These are phyloP conservation scores for Amiota mariae DNA, from an alignment of 2,888 invertebrate species.

Conservation along the genomic window DNA sequence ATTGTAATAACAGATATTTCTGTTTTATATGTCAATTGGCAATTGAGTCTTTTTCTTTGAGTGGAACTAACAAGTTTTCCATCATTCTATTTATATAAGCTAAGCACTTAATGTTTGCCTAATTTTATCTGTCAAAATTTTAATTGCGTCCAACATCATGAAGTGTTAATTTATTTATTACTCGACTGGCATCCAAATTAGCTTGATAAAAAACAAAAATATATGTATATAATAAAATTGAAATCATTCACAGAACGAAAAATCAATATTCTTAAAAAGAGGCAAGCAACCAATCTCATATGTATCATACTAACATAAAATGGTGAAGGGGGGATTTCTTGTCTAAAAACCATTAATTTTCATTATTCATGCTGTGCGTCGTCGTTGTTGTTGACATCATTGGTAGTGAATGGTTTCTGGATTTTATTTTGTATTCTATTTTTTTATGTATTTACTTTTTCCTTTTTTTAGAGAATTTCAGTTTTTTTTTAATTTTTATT, in stretches of 20 bases:
- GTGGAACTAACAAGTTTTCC: neutral
- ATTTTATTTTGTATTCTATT: neutral
- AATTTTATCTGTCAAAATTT: constrained; percentile 26
- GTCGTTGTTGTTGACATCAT: too few relatives aligned
- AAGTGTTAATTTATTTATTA: constrained; percentile 61
- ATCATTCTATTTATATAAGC: neutral
- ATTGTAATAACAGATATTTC: constrained; percentile 52
- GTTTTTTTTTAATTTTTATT: constrained; percentile 11
- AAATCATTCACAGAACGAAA: constrained; percentile 16
- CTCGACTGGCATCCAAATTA: constrained; percentile 48
- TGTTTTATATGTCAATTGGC: constrained; percentile 20
- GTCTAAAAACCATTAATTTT: constrained; percentile 58
- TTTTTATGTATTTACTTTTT: constrained; percentile 5
- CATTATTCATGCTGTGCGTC: constrained; percentile 58
- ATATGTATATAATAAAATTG: too few relatives aligned
- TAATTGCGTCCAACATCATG: constrained; percentile 26
- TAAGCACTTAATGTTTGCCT: neutral
- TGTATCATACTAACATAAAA: neutral
- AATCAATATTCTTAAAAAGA: neutral
- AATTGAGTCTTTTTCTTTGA: constrained; percentile 5
- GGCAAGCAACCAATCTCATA: neutral
- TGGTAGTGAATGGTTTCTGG: neutral
- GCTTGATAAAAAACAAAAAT: neutral
- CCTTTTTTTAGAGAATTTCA: constrained; percentile 6
- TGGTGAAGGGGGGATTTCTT: neutral